Evolutionary conservation across 1,140 invertebrate species (phyloP).

Genomic region (Dinothrombium tinctorium): DNA sequence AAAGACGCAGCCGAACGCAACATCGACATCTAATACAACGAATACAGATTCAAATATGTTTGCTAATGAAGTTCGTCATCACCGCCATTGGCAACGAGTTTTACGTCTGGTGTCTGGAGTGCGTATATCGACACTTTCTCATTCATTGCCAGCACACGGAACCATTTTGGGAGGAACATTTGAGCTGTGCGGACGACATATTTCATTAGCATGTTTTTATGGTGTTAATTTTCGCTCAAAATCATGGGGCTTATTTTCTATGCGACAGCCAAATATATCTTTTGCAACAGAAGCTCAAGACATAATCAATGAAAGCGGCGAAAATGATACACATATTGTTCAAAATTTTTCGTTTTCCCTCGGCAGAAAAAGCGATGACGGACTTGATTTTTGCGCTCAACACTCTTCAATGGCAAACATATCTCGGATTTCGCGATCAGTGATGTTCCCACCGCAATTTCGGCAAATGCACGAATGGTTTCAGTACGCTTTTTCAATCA

Average conservation of each 20-base stretch:
- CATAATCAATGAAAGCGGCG: conserved; percentile 33
- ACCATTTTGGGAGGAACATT: conserved; percentile 80
- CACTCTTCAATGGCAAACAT: conserved; percentile 36
- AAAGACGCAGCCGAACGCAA: too few relatives aligned
- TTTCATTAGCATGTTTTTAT: conserved; percentile 87
- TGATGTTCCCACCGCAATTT: conserved; percentile 82
- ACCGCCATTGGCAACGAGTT: conserved; percentile 73
- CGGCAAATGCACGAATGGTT: conserved; percentile 80
- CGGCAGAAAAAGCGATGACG: conserved; percentile 31
- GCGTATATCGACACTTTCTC: conserved; percentile 42
- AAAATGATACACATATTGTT: conserved; percentile 24
- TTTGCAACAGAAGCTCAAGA: conserved; percentile 86
- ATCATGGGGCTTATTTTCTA: conserved; percentile 82
- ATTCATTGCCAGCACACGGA: conserved; percentile 38
- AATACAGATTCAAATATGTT: background rate
- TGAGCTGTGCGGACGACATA: conserved; percentile 60
- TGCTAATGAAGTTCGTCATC: conserved; percentile 31
- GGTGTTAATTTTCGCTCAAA: conserved; percentile 91
- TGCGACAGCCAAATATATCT: conserved; percentile 78
- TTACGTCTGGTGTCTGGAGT: conserved; percentile 42
- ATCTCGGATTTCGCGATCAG: conserved; percentile 62
- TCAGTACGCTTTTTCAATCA: conserved; percentile 76
- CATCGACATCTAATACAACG: too few relatives aligned
- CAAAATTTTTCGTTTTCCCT: conserved; percentile 56
- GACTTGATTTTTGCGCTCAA: conserved; percentile 18